These are phyloP conservation scores for Meriones psammophilus DNA, from an alignment of 2,797 vertebrate genomes.

Conservation along the genomic window DNA sequence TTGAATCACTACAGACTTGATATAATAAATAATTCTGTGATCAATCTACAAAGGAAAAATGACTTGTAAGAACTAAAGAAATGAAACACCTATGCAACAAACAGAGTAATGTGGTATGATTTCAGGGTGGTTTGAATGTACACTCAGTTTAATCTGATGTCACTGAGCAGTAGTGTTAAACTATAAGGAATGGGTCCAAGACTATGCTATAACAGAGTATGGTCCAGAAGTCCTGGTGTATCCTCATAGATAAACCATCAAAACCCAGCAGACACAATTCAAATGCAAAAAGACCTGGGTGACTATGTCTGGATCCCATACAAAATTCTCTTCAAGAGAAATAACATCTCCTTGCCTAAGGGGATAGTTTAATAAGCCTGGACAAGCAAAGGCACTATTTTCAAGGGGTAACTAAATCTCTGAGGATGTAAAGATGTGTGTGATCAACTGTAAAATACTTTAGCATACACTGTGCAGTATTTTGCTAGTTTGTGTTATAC, in stretches of 20 bases:
- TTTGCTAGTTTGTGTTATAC: background rate
- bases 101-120: background rate
- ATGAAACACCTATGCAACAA: background rate
- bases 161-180: background rate
- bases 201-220: background rate
- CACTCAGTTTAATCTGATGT: background rate
- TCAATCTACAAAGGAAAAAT: background rate
- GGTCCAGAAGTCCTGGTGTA: background rate
- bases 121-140: background rate
- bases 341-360: background rate
- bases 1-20: background rate
- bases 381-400: background rate
- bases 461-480: background rate
- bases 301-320: background rate
- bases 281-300: background rate
- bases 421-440: background rate
- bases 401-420: background rate
- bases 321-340: background rate
- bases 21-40: background rate
- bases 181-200: background rate
- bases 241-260: background rate
- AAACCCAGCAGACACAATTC: background rate
- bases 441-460: background rate
- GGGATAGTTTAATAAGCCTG: background rate
- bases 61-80: background rate